Conservation (phyloP, 2,113 vertebrate species). For the Onychostruthus taczanowskii region DNA sequence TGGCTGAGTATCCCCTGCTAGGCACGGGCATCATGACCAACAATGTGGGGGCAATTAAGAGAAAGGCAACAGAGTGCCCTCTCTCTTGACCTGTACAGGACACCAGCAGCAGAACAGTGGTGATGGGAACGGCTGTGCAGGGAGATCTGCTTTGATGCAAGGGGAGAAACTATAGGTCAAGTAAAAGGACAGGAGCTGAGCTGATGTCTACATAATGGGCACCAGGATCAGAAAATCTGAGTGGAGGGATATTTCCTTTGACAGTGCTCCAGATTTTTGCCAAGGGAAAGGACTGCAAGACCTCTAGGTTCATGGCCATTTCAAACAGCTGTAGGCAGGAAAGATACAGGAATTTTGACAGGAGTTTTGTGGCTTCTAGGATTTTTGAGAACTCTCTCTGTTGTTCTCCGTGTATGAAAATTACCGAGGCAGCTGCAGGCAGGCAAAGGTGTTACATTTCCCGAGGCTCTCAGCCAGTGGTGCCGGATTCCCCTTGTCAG, state of each 20-base stretch:
- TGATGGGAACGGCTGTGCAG: not conserved
- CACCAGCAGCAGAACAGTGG: not conserved
- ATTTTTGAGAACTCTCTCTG: not conserved
- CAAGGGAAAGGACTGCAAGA: not conserved
- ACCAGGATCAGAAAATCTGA: not conserved
- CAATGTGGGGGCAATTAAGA: not conserved
- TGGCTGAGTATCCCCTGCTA: not conserved
- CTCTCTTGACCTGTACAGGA: not conserved
- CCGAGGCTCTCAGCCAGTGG: accelerated
- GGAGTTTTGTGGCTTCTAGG: not conserved
- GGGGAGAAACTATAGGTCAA: not conserved
- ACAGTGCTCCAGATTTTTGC: not conserved
- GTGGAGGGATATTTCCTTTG: not conserved
- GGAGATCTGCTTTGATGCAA: not conserved
- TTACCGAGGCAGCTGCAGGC: not conserved
- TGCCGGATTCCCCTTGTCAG: not conserved
- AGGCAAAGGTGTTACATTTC: not conserved
- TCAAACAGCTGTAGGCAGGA: not conserved
- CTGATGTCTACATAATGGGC: not conserved
- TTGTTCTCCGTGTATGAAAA: not conserved
- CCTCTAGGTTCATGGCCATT: not conserved
- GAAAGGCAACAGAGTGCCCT: not conserved
- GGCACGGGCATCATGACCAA: not conserved
- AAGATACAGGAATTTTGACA: not conserved
- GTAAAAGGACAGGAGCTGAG: not conserved